Evolutionary conservation across 2,888 invertebrate species (phyloP), one percentile per base, ranked within the genome.

Genomic region (Cosmorhoe ocellata): DNA sequence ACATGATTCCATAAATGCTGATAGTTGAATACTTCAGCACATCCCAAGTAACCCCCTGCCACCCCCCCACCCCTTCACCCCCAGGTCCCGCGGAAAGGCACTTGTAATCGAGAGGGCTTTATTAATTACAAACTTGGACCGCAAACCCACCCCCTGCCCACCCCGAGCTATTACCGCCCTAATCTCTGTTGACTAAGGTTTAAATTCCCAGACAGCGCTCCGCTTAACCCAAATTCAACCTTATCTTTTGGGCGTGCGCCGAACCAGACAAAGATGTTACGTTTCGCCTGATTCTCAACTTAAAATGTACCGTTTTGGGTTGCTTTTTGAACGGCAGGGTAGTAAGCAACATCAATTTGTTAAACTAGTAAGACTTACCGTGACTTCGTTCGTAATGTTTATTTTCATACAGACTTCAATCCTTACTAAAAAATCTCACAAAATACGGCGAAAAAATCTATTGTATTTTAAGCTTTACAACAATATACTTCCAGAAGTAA

Each of bases 81-180:
- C 24, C 69, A 67, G 68, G 78, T 72, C 69, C 80, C 81, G 84
- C 74, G 84, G 85, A 84, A 86, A 86, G 81, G 84, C 81, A 81
- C 87, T 86, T 86, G 90, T 88, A 89, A 90, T 85, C 84, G 88
- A 89, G 88, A 87, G 80, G 82, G 80, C 81, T 87, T 89, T 89
- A 89, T 90, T 89, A 89, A 89, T 90, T 90, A 90, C 87, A 83
- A 89, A 88, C 88, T 89, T 83, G 72, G 76, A 88, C 89, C 88
- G 74, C 89, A 87, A n/a, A 75, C 76, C 80, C 70, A 59, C 63
- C 58, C 64, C 50, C 48, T 43, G 56, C 64, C 63, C 58, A 63
- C 61, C 66, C 69, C 75, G 64, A 76, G 60, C 80, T 57, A 83
- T 81, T 79, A 80, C 63, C 66, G 64, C 66, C 76, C 74, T 83